Percentiles rank a stretch among this genome's conserved stretches.
These are phyloP conservation scores for Sphyrna mokarran DNA, from an alignment of 2,113 vertebrate genomes.

Conservation along the genomic window DNA sequence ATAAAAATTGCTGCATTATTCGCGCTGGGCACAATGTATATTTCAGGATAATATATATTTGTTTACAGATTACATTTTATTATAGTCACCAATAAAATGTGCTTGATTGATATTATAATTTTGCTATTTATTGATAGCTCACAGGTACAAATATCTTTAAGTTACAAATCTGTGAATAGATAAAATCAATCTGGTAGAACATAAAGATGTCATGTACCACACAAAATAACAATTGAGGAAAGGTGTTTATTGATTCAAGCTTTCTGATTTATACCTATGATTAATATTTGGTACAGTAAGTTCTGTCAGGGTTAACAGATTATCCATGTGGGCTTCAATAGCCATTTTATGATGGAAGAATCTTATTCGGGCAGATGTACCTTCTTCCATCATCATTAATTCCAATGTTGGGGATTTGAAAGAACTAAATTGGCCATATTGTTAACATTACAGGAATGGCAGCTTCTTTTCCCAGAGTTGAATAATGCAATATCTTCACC, in stretches of 20 bases:
- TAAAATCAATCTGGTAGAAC: neutral
- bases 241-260: neutral
- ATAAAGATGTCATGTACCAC: constrained; percentile 13
- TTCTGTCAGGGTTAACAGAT: neutral
- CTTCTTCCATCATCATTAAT: constrained; percentile 10
- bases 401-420: neutral
- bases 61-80: neutral
- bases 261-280: constrained; percentile 6
- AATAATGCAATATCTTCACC: neutral
- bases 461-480: neutral
- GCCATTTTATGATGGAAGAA: neutral
- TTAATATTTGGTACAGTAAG: neutral
- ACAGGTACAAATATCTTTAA: neutral
- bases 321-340: neutral
- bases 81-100: neutral
- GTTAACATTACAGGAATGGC: neutral
- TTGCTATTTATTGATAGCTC: neutral
- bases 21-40: neutral
- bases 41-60: neutral
- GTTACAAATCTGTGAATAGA: constrained; percentile 12
- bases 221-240: constrained; percentile 2
- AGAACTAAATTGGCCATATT: neutral
- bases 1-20: neutral
- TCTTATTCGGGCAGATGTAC: neutral
- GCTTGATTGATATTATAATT: neutral